phyloP scores from a whole-genome alignment of 2,113 vertebrate species.

The Ariopsis seemanni region DNA sequence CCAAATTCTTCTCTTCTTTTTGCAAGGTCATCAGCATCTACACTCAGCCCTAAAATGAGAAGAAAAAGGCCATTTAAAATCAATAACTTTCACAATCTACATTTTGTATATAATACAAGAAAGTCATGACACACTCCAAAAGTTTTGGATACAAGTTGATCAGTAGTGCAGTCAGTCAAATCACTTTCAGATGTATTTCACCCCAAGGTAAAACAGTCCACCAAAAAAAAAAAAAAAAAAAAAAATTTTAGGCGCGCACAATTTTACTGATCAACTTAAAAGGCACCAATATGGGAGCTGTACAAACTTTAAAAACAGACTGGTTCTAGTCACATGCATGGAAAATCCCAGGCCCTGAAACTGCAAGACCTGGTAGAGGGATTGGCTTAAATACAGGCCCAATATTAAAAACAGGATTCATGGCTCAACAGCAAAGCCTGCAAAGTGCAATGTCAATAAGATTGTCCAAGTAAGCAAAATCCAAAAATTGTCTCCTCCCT shows the following conservation, averaged over 20 bases:
- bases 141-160: not conserved
- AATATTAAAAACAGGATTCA: not conserved
- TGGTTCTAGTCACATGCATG: not conserved
- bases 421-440: not conserved
- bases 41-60: conserved; percentile 81
- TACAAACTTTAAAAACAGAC: no score
- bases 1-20: conserved; percentile 91
- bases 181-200: not conserved
- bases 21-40: conserved; percentile 85
- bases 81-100: not conserved
- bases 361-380: not conserved
- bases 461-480: no score
- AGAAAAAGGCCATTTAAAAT: not conserved
- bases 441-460: no score
- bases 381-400: not conserved
- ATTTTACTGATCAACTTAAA: not conserved
- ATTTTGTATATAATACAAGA: not conserved
- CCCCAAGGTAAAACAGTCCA: not conserved
- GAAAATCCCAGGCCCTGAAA: not conserved
- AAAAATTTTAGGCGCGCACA: no score
- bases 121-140: not conserved
- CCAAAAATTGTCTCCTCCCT: no score
- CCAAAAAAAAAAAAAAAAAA: not conserved
- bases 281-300: not conserved
- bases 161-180: not conserved